These are phyloP conservation scores for Hippocampus barbouri DNA, from an alignment of 2,113 vertebrate genomes.

Conservation along the genomic window DNA sequence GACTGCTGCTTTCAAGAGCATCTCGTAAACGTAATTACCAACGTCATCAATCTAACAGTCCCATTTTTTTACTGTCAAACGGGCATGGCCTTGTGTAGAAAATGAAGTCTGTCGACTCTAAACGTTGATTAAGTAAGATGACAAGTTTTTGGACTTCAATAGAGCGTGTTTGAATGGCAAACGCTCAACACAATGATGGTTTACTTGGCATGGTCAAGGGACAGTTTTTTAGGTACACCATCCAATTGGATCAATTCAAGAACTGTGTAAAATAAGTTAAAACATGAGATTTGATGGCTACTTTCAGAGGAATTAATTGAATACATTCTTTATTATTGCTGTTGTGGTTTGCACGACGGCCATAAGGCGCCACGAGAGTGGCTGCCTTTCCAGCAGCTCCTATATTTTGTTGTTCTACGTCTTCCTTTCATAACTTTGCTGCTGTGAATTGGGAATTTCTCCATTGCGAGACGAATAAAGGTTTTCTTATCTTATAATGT, in stretches of 20 bases:
- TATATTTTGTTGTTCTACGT: too few species aligned
- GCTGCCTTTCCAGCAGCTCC: too few species aligned
- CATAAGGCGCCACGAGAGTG: too few species aligned
- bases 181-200: neutral
- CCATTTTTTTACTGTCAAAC: neutral
- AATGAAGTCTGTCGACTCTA: neutral
- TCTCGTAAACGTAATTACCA: constrained; percentile 12
- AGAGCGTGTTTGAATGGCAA: neutral
- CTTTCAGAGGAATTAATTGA: neutral
- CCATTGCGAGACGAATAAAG: too few species aligned
- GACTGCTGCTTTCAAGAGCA: constrained; percentile 36
- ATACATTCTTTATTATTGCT: neutral
- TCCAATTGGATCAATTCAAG: neutral
- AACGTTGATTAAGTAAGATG: neutral
- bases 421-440: too few species aligned
- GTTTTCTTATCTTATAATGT: neutral
- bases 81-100: neutral
- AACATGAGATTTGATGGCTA: neutral
- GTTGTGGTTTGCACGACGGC: neutral
- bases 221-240: neutral
- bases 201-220: too few species aligned
- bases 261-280: neutral
- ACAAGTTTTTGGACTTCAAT: neutral
- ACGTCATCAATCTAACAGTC: neutral
- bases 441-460: too few species aligned